A percentile compares a stretch with the other conserved stretches of the same genome.
These are phyloP conservation scores for Pachycephus smyrnensis DNA, from an alignment of 2,888 invertebrate genomes.

Conservation along the genomic window DNA sequence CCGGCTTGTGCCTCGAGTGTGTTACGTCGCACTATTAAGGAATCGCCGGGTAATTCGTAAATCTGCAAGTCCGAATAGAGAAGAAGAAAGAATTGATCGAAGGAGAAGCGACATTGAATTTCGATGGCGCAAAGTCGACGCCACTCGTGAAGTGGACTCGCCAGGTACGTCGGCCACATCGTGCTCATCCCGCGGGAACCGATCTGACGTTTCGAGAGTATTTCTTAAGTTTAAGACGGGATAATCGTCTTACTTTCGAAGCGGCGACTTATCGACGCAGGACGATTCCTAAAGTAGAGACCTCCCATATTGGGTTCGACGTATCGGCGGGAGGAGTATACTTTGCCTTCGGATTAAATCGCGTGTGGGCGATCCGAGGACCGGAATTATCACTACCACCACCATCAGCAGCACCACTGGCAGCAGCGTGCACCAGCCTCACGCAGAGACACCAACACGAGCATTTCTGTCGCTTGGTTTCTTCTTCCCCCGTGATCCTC, in stretches of 20 bases:
- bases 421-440: too few species aligned
- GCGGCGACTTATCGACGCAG: conserved; percentile 20
- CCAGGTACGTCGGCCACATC: too few species aligned
- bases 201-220: not conserved
- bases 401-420: too few species aligned
- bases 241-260: conserved; percentile 35
- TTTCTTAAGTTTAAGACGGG: conserved; percentile 41
- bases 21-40: too few species aligned
- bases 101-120: conserved; percentile 1
- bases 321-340: conserved; percentile 22
- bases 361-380: conserved; percentile 35
- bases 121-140: too few species aligned
- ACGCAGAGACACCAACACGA: too few species aligned
- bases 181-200: not conserved
- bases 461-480: too few species aligned
- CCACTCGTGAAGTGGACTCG: not conserved
- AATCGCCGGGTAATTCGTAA: too few species aligned
- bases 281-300: conserved; percentile 29
- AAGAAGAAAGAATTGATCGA: conserved; percentile 20
- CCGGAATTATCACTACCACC: not conserved
- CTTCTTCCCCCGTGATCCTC: too few species aligned
- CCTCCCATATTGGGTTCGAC: conserved; percentile 30
- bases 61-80: conserved; percentile 13
- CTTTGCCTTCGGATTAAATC: conserved; percentile 27
- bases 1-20: too few species aligned